Base-by-base conservation (phyloP, 2,888 invertebrate genomes). In the Crematogaster levior region DNA sequence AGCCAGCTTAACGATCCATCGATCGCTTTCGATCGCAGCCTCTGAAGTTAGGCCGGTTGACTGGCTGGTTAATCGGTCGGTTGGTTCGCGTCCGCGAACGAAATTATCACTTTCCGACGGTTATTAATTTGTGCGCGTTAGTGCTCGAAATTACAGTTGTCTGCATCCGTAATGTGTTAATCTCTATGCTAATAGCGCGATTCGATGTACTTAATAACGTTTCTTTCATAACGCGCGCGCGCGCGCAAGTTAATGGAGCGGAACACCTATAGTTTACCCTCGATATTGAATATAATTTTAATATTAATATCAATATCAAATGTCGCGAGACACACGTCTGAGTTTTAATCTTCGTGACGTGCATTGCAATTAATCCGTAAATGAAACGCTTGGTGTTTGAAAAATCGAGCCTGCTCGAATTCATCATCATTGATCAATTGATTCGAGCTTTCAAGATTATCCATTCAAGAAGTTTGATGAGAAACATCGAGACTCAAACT, bases 131-230 rank as follows among this genome's bases (percentile, higher is more conserved):
- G 56, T 43, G n/a, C 56, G 30, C 68, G 43, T 79, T 79, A 79
- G 15, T 70, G 70, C 56, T 24, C 70, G 56, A 79, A 79, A 75
- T 77, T 80, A 68, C 21, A 68, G 58, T 84, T 86, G 65, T 21
- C 74, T 48, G 66, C 77, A 68, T 77, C 48, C 82, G 53, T 86
- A 86, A 88, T 83, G 81, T 81, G 83, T 88, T 88, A 88, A 88
- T 88, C 81, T 88, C 86, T 88, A 87, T 87, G 88, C 88, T 82
- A 82, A 82, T 60, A 37, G 80, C 81, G 40, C 84, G 84, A 88
- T 77, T 70, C 70, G 65, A 77, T 73, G 60, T 18, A 43, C 9
- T 58, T 63, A 66, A 84, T 85, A 86, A 87, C 82, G 81, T 74
- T 77, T 56, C 43, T 68, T 43, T 65, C 24, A 12, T 61, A 61